These are phyloP conservation scores for Bos indicus DNA, from an alignment of 2,113 vertebrate genomes.

Conservation along the genomic window DNA sequence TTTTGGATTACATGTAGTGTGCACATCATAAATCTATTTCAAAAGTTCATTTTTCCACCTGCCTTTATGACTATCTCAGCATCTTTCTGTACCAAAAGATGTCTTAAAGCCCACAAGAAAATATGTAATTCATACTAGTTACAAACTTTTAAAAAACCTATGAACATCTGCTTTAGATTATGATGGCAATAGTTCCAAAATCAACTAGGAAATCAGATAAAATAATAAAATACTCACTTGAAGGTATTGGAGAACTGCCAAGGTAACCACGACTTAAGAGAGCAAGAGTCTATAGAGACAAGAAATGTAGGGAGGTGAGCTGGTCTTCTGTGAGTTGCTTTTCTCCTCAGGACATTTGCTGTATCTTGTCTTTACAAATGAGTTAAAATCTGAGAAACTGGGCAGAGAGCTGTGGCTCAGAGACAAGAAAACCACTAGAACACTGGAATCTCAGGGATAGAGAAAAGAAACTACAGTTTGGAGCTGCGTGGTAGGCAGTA, in stretches of 20 bases:
- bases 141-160: slow-evolving; percentile 25
- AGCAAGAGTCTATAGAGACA: not conserved
- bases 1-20: not conserved
- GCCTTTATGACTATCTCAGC: not conserved
- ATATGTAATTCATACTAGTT: slow-evolving; percentile 23
- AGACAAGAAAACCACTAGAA: not conserved
- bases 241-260: slow-evolving; percentile 44
- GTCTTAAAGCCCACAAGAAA: slow-evolving; percentile 32
- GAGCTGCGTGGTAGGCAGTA: not conserved
- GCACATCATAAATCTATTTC: not conserved
- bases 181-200: slow-evolving; percentile 45
- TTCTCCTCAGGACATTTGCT: not conserved
- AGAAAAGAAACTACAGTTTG: not conserved
- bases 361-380: not conserved
- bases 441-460: not conserved
- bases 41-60: not conserved
- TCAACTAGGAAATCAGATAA: slow-evolving; percentile 60
- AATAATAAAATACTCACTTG: slow-evolving; percentile 48
- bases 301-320: not conserved
- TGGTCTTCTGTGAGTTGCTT: not conserved
- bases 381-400: not conserved
- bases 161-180: slow-evolving; percentile 51
- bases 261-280: slow-evolving; percentile 8
- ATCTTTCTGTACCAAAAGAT: slow-evolving; percentile 31
- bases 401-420: not conserved